Base-by-base conservation (phyloP, 2,888 invertebrate species). In the Himalopsyche anomala region DNA sequence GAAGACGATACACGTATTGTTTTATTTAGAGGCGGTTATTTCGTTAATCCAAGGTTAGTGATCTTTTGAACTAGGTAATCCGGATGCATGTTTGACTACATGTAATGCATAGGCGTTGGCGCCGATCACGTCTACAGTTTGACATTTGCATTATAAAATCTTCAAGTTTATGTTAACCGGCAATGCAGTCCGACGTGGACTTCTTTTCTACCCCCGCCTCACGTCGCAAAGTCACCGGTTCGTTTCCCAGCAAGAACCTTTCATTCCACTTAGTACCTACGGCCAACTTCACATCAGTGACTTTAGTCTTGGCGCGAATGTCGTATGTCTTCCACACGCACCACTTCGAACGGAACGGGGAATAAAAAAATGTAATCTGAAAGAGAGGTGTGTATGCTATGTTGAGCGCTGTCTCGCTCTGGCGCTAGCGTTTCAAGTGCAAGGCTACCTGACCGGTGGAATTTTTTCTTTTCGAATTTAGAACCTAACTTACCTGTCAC, bases 391-490 rank as follows among this genome's bases (percentile, higher is more conserved):
- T 11, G 8, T 28, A 62, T 28, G 19, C 19, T 9, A 28, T 62
- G 62, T 19, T 19, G 62, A 62, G 83, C 15, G 83, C 42, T 54
- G 17, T 83, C 83, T 69, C 83, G 19, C 42, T 83, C 42, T 12
- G 40, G 17, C 6, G 42, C 54, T 19, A 56, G 45, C 56, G 56
- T 80, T 62, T 86, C 86, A 84, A 86, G 86, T 86, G 81, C 86
- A 84, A 86, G 86, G 86, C 83, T 86, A 86, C 86, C 86, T 86
- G 86, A 69, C 84, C 81, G 86, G 85, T 84, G 45, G 54, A 74
- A 40, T 84, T 84, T 84, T 86, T 86, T 86, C 81, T 80, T 81
- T 83, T 84, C 84, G 80, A 86, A 86, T 86, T 86, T 86, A 84
- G 81, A 84, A 84, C 81, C 79, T 45, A 28, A 62, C 62, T 62